Evolutionary conservation across 2,113 vertebrate species (phyloP), one percentile per base, ranked within the genome.

Genomic region (Epinephelus fuscoguttatus): DNA sequence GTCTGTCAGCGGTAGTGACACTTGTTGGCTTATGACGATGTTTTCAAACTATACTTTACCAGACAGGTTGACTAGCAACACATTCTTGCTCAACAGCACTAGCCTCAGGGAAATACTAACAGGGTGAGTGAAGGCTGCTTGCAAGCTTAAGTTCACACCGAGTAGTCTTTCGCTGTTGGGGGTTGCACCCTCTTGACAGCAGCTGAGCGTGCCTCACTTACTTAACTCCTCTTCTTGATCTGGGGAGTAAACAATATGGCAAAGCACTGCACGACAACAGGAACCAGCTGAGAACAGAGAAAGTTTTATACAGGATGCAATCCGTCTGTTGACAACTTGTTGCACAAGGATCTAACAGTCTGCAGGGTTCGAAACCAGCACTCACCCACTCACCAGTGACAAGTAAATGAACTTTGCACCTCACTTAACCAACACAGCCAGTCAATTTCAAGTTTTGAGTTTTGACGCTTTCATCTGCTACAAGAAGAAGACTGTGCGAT

Each of bases 1-100:
- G 40, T 57, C 66, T 60, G 18, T 84, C 61, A 40, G 52, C n/a
- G 4, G 55, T 37, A 40, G 19, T 15, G 55, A 57, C 50, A 66
- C 45, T 47, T 19, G 27, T 21, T 15, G 50, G 45, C 61, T 62
- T 68, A 52, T 71, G 23, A 75, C 17, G 1, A 15, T 25, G 68
- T 72, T 64, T 64, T 74, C 15, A n/a, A 62, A 50, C 15, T 55
- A 21, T 57, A 62, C 69, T 70, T 64, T 15, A 60, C 18, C 18
- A 73, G 33, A 49, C 7, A n/a, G 14, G 21, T 30, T n/a, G 59
- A 62, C 25, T 25, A 57, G 81, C 75, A 74, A 67, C 14, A n/a
- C 52, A 77, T 73, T 80, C 19, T 78, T 80, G 13, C 9, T 74
- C 3, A 57, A 37, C 76, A 52, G 56, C 61, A 56, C 4, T n/a